These are phyloP conservation scores for Tyto alba DNA, from an alignment of 2,113 vertebrate genomes.

Conservation along the genomic window DNA sequence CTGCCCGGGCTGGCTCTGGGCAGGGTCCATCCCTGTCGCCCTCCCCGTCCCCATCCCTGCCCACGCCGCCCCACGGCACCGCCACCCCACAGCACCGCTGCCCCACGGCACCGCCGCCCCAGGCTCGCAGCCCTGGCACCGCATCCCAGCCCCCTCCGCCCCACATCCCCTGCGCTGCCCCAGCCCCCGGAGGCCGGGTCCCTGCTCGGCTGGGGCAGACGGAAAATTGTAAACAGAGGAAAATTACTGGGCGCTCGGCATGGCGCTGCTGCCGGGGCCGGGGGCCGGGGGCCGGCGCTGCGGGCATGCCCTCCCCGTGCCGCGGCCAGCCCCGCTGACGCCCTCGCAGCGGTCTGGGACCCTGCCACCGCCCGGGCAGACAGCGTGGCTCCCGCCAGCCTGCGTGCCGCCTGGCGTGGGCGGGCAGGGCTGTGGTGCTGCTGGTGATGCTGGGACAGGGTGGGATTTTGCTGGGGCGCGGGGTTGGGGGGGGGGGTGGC, in stretches of 20 bases:
- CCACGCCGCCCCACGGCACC: neutral
- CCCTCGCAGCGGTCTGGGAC: neutral
- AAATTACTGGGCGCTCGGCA: neutral
- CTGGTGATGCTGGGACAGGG: fast-evolving
- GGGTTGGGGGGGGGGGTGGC: fast-evolving
- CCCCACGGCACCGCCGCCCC: neutral
- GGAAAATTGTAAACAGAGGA: slow-evolving; percentile 12
- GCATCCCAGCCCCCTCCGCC: too few relatives aligned
- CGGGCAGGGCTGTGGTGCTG: fast-evolving
- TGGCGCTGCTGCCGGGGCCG: neutral
- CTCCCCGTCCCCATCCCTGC: neutral
- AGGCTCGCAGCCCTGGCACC: too few relatives aligned
- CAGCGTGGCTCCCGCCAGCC: neutral
- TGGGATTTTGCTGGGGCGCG: neutral
- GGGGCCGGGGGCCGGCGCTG: fast-evolving
- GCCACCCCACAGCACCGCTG: fast-evolving
- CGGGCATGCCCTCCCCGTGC: fast-evolving
- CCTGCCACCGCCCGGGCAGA: fast-evolving
- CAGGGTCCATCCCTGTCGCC: neutral
- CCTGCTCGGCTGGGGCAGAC: neutral
- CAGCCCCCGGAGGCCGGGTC: neutral
- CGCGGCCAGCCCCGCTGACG: fast-evolving
- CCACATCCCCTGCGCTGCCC: neutral
- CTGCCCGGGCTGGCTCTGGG: neutral
- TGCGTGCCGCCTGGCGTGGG: fast-evolving